Conservation (phyloP, 2,797 vertebrate genomes). For the Sibirionetta formosa region DNA sequence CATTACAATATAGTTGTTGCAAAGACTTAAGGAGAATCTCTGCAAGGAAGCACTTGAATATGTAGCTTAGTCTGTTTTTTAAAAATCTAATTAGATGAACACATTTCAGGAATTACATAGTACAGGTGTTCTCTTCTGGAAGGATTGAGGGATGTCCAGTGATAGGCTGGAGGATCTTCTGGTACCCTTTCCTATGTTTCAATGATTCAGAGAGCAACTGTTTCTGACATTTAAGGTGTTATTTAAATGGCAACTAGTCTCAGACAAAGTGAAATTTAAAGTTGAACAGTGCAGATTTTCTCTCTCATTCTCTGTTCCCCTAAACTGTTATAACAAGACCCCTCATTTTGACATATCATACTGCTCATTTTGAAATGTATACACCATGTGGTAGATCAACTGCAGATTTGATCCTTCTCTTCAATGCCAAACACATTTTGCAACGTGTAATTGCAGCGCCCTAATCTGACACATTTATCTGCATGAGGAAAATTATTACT, state of each 20-base stretch:
- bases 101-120: background rate
- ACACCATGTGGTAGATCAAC: background rate
- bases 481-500: background rate
- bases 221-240: background rate
- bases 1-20: background rate
- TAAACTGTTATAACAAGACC: background rate
- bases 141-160: background rate
- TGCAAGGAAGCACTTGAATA: background rate
- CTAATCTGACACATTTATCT: background rate
- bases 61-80: background rate
- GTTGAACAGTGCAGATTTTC: background rate
- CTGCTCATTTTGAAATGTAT: background rate
- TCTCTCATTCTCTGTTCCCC: background rate
- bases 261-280: background rate
- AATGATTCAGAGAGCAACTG: background rate
- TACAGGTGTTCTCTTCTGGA: background rate
- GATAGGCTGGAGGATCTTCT: background rate
- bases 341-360: background rate
- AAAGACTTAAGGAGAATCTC: background rate
- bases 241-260: background rate
- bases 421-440: background rate
- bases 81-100: background rate
- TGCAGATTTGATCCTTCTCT: background rate
- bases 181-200: fast-evolving
- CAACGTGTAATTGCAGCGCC: background rate